These are phyloP conservation scores for Pagrus major DNA, from an alignment of 2,113 vertebrate genomes.

Conservation along the genomic window DNA sequence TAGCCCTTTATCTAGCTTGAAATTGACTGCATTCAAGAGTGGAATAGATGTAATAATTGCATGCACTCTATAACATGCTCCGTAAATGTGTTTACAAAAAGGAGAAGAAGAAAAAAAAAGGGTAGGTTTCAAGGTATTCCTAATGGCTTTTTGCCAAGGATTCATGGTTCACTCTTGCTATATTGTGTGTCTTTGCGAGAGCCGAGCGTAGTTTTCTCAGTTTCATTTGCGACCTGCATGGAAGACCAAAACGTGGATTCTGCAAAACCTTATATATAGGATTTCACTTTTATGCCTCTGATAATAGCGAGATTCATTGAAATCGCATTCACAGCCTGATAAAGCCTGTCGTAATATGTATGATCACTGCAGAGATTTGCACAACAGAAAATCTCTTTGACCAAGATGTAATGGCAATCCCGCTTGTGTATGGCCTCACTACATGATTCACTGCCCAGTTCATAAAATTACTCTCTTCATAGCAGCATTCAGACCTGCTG, in stretches of 20 bases:
- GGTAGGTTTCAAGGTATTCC: slow-evolving; percentile 62
- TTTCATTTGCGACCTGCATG: slow-evolving; percentile 27
- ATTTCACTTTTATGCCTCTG: slow-evolving; percentile 32
- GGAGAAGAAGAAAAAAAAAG: slow-evolving; percentile 6
- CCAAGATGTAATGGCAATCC: slow-evolving; percentile 22
- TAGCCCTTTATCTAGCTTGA: slow-evolving; percentile 73
- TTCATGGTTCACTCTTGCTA: slow-evolving; percentile 39
- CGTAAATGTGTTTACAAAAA: slow-evolving; percentile 64
- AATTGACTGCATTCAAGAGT: slow-evolving; percentile 79
- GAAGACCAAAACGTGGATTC: slow-evolving; percentile 35
- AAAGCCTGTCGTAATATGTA: slow-evolving; percentile 33
- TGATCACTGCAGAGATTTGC: slow-evolving; percentile 35
- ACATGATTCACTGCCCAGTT: slow-evolving; percentile 18
- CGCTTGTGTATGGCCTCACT: slow-evolving; percentile 16
- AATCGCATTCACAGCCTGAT: slow-evolving; percentile 28
- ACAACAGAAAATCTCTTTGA: slow-evolving; percentile 33
- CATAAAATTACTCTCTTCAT: slow-evolving; percentile 48
- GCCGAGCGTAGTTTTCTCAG: slow-evolving; percentile 34
- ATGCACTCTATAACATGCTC: slow-evolving; percentile 77
- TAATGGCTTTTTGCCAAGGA: slow-evolving; percentile 70
- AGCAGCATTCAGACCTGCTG: not conserved
- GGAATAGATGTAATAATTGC: slow-evolving; percentile 81
- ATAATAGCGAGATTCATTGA: slow-evolving; percentile 37
- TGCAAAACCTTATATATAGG: slow-evolving; percentile 33
- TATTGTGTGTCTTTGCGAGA: slow-evolving; percentile 56